Percentiles rank a stretch among this genome's conserved stretches.
Conservation (phyloP, 2,113 vertebrate genomes). For the Odobenus rosmarus region DNA sequence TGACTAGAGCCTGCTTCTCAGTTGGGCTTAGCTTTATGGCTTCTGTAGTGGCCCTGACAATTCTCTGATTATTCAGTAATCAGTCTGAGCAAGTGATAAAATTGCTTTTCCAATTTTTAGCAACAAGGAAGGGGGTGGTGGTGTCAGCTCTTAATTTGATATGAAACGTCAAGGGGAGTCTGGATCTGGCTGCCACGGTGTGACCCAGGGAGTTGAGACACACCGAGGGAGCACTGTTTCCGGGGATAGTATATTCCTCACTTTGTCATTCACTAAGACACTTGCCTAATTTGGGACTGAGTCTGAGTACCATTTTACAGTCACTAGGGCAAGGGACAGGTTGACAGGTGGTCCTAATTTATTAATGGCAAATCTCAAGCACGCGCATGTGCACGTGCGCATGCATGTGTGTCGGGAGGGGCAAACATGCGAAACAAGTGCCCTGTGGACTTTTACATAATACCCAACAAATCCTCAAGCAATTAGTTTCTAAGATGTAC, state of each 20-base stretch:
- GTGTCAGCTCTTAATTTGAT: neutral
- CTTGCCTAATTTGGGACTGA: neutral
- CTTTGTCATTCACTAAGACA: neutral
- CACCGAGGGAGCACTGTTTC: neutral
- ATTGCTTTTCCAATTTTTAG: conserved; percentile 10
- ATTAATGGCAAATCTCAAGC: neutral
- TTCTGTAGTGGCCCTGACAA: neutral
- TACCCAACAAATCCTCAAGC: neutral
- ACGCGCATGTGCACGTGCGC: neutral
- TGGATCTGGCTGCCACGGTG: neutral
- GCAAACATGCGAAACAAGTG: neutral
- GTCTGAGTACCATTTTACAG: neutral
- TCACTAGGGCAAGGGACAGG: neutral
- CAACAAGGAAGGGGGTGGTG: neutral
- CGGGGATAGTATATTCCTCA: neutral
- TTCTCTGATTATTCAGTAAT: conserved; percentile 18
- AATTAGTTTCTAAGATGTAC: neutral
- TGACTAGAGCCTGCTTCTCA: neutral
- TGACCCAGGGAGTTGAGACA: neutral
- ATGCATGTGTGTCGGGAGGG: neutral
- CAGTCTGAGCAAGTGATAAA: neutral
- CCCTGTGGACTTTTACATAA: neutral
- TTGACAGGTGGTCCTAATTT: neutral
- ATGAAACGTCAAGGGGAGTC: neutral
- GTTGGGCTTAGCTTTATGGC: conserved; percentile 12